Percentiles rank a stretch among this genome's conserved stretches.
Conservation (phyloP, 2,113 vertebrate species). For the Neogobius melanostomus region DNA sequence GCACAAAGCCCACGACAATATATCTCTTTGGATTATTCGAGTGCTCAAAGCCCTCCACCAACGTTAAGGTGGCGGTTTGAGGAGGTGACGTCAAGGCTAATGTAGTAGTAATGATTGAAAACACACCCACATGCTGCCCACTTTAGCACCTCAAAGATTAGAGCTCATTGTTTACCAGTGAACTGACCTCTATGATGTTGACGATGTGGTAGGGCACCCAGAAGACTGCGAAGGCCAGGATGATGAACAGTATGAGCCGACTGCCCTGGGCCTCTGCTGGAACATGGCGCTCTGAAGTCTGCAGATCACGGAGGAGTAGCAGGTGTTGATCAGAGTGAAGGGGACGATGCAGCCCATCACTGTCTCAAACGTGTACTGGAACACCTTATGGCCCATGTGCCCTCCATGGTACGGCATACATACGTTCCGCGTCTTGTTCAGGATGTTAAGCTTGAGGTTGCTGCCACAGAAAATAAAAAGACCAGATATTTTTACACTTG, state of each 20-base stretch:
- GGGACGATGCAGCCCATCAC: conserved; percentile 82
- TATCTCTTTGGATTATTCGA: too few species aligned
- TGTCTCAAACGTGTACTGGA: conserved; percentile 85
- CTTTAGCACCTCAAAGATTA: too few species aligned
- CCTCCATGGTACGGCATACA: conserved; percentile 62
- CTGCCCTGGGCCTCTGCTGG: conserved; percentile 68
- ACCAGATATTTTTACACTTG: too few species aligned
- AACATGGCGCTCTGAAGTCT: conserved; percentile 78
- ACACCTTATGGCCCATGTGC: conserved; percentile 62
- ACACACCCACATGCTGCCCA: too few species aligned
- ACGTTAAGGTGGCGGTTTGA: too few species aligned
- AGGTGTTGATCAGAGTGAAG: conserved; percentile 78
- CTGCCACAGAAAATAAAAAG: conserved; percentile 30
- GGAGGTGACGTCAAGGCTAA: too few species aligned
- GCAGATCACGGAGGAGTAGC: conserved; percentile 78
- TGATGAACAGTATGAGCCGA: conserved; percentile 82
- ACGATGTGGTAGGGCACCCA: conserved; percentile 86
- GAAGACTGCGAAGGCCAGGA: conserved; percentile 79
- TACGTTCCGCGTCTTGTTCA: conserved; percentile 7
- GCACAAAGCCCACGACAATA: too few species aligned
- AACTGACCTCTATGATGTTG: conserved; percentile 80
- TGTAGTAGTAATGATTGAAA: too few species aligned
- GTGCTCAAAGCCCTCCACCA: too few species aligned
- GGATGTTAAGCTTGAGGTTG: fast-evolving
- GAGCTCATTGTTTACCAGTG: too few species aligned